Evolutionary conservation across 2,797 vertebrate species (phyloP).

Genomic region (Neopelma chrysocephalum): DNA sequence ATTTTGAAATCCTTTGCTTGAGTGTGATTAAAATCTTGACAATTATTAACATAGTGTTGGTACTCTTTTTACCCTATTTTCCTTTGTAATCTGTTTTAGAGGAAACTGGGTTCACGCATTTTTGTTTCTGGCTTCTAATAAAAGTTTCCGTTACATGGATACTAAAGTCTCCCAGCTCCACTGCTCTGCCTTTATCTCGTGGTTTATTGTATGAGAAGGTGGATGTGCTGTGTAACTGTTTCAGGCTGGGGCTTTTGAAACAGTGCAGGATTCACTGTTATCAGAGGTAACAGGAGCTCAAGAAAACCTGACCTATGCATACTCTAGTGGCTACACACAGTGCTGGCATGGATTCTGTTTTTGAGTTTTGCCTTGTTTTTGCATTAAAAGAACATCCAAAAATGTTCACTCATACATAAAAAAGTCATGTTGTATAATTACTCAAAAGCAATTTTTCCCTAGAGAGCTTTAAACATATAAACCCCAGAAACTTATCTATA

Average conservation of each 20-base stretch:
- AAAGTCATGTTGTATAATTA: neutral
- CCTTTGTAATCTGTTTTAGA: neutral
- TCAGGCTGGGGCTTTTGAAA: neutral
- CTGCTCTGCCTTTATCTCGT: neutral
- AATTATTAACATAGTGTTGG: neutral
- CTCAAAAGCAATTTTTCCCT: neutral
- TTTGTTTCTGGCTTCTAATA: neutral
- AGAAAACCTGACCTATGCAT: neutral
- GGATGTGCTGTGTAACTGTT: neutral
- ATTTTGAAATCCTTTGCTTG: neutral
- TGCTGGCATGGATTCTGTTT: neutral
- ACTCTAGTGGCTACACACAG: neutral
- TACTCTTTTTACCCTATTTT: neutral
- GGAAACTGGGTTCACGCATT: neutral
- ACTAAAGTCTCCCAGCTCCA: neutral
- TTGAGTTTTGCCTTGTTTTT: neutral
- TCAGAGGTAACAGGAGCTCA: neutral
- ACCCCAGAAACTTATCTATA: neutral
- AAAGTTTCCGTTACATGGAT: neutral
- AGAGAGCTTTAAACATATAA: neutral
- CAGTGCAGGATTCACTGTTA: neutral
- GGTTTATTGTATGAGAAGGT: neutral
- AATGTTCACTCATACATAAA: neutral
- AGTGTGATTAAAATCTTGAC: constrained; percentile 11
- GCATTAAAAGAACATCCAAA: neutral